A percentile compares a stretch with the other conserved stretches of the same genome.
These are phyloP conservation scores for Cottus gobio DNA, from an alignment of 2,113 vertebrate genomes.

Conservation along the genomic window DNA sequence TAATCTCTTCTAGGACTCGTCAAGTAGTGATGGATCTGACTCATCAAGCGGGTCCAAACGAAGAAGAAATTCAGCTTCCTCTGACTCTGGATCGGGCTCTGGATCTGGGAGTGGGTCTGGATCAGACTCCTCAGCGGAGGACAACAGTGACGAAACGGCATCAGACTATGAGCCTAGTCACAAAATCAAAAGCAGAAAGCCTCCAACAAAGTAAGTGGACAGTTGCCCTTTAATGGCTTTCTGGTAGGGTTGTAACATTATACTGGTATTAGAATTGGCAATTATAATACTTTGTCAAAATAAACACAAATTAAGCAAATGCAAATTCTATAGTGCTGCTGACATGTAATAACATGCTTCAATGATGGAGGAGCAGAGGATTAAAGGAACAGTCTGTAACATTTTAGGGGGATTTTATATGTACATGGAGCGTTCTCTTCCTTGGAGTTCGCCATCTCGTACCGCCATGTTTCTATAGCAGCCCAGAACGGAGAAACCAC, in stretches of 20 bases:
- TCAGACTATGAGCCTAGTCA: conserved; percentile 98
- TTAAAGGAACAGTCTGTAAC: neutral
- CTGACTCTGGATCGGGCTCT: conserved; percentile 87
- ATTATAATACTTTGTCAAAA: neutral
- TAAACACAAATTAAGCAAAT: no score
- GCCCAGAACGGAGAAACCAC: neutral
- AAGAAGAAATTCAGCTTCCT: conserved; percentile 90
- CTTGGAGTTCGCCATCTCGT: neutral
- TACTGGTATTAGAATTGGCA: neutral
- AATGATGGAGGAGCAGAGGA: no score
- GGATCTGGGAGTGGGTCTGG: conserved; percentile 81
- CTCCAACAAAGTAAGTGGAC: conserved; percentile 88
- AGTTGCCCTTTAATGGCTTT: neutral
- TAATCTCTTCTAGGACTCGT: conserved; percentile 87
- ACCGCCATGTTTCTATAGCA: neutral
- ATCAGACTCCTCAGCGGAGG: conserved; percentile 88
- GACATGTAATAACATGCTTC: neutral
- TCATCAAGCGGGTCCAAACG: conserved; percentile 83
- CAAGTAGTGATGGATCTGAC: conserved; percentile 92
- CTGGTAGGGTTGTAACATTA: neutral
- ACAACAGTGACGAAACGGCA: conserved; percentile 93
- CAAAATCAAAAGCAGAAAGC: conserved; percentile 94
- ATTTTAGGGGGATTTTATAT: neutral
- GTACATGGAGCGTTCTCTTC: no score
- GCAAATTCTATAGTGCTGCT: neutral